Base-by-base conservation (phyloP, 64 coral and sea anemone genomes). In the Astreopora myriophthalma region DNA sequence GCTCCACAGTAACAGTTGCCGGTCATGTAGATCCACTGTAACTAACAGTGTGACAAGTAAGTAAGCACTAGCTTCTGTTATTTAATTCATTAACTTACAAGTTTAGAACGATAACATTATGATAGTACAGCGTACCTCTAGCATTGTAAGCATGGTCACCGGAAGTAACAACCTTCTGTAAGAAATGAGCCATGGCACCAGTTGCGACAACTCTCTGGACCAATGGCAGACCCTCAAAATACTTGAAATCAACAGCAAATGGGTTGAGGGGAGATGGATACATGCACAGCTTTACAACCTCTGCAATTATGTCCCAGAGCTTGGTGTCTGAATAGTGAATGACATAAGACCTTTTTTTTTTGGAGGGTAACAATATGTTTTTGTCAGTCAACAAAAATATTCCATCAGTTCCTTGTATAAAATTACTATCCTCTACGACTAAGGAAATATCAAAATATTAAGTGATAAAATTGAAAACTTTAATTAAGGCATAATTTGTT, bases 291-390 rank as follows among this genome's bases (percentile, higher is more conserved):
- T 98, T 92, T 14, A 98, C 93, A 84, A 98, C 64, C 35, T 98
- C 96, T 42, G 88, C 89, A 33, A 98, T 89, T 16, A 98, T 95
- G 42, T 98, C 96, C 96, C 96, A 98, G 34, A 98, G 80, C 79
- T 95, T 98, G 64, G 87, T 93, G 48, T 93, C 93, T 98, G 72
- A 35, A 42, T 14, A 29, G 3, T 40, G 68, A 92, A 3, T 20
- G 26, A 13, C 7, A 3, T 55, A 60, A 48, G 29, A 34, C 24
- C 3, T 0, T 64, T 16, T 24, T 7, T 64, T 12, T 14, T 58
- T n/a, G n/a, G n/a, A n/a, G n/a, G n/a, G n/a, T n/a, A n/a, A n/a
- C n/a, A n/a, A n/a, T n/a, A n/a, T n/a, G n/a, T n/a, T n/a, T n/a
- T n/a, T n/a, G n/a, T n/a, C n/a, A n/a, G n/a, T n/a, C n/a, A n/a